Evolutionary conservation across 2,797 vertebrate genomes (phyloP).

Genomic region (Pteronotus mesoamericanus): DNA sequence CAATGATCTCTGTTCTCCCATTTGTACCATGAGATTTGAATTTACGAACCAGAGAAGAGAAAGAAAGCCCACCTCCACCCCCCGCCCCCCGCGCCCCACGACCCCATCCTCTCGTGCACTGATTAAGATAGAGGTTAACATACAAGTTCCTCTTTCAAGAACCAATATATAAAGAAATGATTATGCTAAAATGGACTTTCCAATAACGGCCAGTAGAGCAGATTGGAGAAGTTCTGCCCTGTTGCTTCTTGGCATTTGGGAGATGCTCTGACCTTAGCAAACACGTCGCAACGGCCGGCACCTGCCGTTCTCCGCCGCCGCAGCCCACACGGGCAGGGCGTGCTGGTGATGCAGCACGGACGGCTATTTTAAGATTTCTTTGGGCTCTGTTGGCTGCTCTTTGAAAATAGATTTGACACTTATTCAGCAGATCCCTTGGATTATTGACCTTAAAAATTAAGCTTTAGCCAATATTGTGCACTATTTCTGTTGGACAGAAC

Average conservation of each 20-base stretch:
- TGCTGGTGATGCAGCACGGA: neutral
- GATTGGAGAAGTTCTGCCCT: neutral
- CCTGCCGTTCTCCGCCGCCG: neutral
- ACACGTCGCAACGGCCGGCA: accelerated
- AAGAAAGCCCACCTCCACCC: neutral
- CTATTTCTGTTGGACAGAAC: neutral
- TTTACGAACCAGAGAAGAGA: neutral
- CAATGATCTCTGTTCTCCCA: neutral
- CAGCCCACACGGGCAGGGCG: neutral
- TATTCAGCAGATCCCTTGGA: slow-evolving; percentile 59
- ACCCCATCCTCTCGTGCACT: neutral
- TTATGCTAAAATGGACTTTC: neutral
- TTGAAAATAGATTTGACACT: slow-evolving; percentile 67
- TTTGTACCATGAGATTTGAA: neutral
- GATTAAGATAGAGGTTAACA: neutral
- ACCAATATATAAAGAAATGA: neutral
- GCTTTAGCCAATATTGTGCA: slow-evolving; percentile 43
- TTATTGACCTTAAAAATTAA: slow-evolving; percentile 63
- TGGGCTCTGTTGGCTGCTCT: slow-evolving; percentile 40
- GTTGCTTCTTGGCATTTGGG: neutral
- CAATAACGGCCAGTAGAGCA: neutral
- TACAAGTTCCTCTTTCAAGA: neutral
- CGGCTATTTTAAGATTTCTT: slow-evolving; percentile 49
- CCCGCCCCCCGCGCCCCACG: too few species aligned
- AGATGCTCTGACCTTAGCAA: neutral